Evolutionary conservation across 2,113 vertebrate species (phyloP), one percentile per base, ranked within the genome.

Genomic region (Porphyrio hochstetteri): DNA sequence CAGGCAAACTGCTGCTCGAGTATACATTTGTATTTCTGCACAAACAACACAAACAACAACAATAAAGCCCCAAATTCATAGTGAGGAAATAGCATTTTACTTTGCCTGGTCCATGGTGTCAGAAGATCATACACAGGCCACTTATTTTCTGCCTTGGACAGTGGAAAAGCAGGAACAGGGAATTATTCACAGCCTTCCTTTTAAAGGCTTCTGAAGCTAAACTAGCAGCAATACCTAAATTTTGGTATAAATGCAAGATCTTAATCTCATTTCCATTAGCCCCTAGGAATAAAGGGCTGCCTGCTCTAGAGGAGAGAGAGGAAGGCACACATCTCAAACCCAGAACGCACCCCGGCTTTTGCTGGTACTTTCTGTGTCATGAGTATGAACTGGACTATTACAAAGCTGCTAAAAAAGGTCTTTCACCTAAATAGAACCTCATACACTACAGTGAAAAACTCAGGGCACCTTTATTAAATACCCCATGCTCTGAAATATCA

Each of bases 1-100:
- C 74, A 80, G 59, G 82, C 42, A 86, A 97, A 80, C 18, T 91
- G 63, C 80, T 71, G 42, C 35, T 97, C 86, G 9, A 97, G 53
- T 16, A 81, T 56, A 23, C 91, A 28, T 55, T 69, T 93, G 94
- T 97, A 98, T 82, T 92, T 93, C 97, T 98, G 82, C 13, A 28
- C 1, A 35, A 90, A 88, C 57, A 92, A 52, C 13, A 28, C 1
- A 35, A 90, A 88, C 57, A 92, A 52, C 21, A 86, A 61, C 14
- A 61, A 36, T 8, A 68, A 55, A 70, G 35, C 27, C 79, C 20
- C 88, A 76, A 81, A 71, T 29, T 23, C 33, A 52, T 28, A 42
- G 59, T 18, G 48, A 59, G 1, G 0, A 80, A 78, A 59, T 61
- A 36, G 1, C 23, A 59, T 55, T 92, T 71, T 53, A 25, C 33